These are phyloP conservation scores for Pseudochromis fuscus DNA, from an alignment of 2,797 vertebrate species.

Conservation along the genomic window DNA sequence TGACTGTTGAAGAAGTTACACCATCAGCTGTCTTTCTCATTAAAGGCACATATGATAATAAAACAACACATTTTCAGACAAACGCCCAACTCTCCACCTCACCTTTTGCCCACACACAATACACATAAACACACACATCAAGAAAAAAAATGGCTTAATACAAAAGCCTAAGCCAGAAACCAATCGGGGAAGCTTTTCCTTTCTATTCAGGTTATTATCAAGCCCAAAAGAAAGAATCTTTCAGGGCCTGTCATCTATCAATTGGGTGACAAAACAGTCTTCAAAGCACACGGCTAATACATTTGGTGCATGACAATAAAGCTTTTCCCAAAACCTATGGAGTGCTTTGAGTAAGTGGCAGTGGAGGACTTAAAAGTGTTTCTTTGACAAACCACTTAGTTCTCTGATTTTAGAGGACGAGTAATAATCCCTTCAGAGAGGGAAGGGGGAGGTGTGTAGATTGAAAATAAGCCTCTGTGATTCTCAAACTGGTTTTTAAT, in stretches of 20 bases:
- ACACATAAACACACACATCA: conserved; percentile 15
- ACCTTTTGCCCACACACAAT: conserved; percentile 23
- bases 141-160: conserved; percentile 20
- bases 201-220: conserved; percentile 57
- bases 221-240: conserved; percentile 51
- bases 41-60: conserved; percentile 58
- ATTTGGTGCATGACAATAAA: conserved; percentile 72
- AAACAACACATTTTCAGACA: conserved; percentile 36
- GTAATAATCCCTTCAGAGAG: conserved; percentile 66
- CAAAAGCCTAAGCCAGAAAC: conserved; percentile 42
- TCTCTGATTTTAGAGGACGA: conserved; percentile 73
- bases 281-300: conserved; percentile 68
- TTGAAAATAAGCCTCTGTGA: conserved; percentile 55
- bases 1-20: conserved; percentile 58
- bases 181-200: conserved; percentile 44
- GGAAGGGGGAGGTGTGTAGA: conserved; percentile 28
- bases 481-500: conserved; percentile 65
- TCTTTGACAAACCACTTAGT: conserved; percentile 78
- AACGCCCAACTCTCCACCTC: conserved; percentile 30
- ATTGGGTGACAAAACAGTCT: conserved; percentile 64
- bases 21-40: conserved; percentile 64
- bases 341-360: conserved; percentile 66
- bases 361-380: conserved; percentile 71
- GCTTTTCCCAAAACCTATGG: conserved; percentile 71
- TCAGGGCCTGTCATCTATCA: conserved; percentile 72